A percentile compares a stretch with the other conserved stretches of the same genome.
These are phyloP conservation scores for Zapornia atra DNA, from an alignment of 2,113 vertebrate genomes.

Conservation along the genomic window DNA sequence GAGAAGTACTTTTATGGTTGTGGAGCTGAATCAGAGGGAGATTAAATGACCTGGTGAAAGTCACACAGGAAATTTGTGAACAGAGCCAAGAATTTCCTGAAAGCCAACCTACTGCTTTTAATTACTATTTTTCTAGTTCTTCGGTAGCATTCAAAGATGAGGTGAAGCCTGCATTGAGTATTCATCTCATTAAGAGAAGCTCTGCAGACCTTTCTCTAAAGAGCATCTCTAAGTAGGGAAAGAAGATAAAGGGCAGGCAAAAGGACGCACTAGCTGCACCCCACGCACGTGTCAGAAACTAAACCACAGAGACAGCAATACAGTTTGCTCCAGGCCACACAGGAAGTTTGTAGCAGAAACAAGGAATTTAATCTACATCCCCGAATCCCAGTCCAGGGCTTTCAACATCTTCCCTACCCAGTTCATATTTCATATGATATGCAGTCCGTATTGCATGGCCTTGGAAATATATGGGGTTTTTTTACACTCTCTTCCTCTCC, in stretches of 20 bases:
- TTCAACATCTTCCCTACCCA: constrained; percentile 1
- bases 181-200: background rate
- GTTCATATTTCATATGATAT: constrained; percentile 33
- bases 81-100: constrained; percentile 45
- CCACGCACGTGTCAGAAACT: background rate
- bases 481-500: background rate
- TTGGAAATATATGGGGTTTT: background rate
- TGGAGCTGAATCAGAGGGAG: constrained; percentile 8
- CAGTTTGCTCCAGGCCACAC: constrained; percentile 48
- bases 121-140: background rate
- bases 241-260: constrained; percentile 13
- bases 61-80: constrained; percentile 36
- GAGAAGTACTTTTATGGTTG: background rate
- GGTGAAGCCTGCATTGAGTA: background rate
- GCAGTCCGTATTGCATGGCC: background rate
- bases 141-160: background rate
- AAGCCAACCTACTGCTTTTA: constrained; percentile 13
- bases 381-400: background rate
- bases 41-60: constrained; percentile 12
- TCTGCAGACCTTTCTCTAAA: background rate
- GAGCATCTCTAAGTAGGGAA: background rate
- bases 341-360: constrained; percentile 31
- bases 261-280: constrained; percentile 14
- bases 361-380: constrained; percentile 24
- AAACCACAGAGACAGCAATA: background rate